Base-by-base conservation (phyloP, 1,140 invertebrate genomes). In the Papilio dardanus region DNA sequence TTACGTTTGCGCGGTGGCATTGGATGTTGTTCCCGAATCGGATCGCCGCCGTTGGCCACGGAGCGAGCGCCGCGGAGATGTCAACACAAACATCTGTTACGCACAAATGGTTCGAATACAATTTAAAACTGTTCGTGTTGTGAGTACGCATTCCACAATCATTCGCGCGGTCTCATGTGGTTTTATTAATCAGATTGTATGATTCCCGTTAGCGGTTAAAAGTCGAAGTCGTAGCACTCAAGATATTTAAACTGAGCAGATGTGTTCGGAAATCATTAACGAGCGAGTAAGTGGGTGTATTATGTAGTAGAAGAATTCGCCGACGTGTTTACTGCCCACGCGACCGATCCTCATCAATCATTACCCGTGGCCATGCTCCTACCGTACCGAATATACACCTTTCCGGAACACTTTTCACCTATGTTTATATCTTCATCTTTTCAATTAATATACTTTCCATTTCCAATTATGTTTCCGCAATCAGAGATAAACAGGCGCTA, bases 1-100 rank as follows among this genome's bases (percentile, higher is more conserved):
- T 90, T 91, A 91, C 84, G 86, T 92, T 91, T 88, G 84, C 74
- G 77, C 80, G 83, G 83, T 90, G 91, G 85, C 86, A 90, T 83
- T 89, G 84, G 80, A 86, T 84, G 83, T 86, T 78, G 85, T 79
- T 89, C 85, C 84, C 82, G 84, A 88, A 87, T 87, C 86, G 88
- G 85, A 89, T 86, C 82, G 79, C 86, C 82, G 79, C 83, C 79
- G 81, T 85, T 84, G 82, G 85, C 83, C 79, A 88, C 77, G 83
- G 77, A 87, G 82, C 83, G 79, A 81, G 71, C 71, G 67, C 65
- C 71, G 54, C 79, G 31, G 31, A 68, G 81, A 75, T 86, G 81
- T 81, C 84, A 86, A 83, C 77, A 86, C 85, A 82, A 84, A 87
- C 85, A 83, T 82, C 73, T 81, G 76, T 74, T 79, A 75, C 74